Percentiles rank a stretch among this genome's conserved stretches.
Conservation (phyloP, 2,888 invertebrate genomes). For the Polydesmus complanatus region DNA sequence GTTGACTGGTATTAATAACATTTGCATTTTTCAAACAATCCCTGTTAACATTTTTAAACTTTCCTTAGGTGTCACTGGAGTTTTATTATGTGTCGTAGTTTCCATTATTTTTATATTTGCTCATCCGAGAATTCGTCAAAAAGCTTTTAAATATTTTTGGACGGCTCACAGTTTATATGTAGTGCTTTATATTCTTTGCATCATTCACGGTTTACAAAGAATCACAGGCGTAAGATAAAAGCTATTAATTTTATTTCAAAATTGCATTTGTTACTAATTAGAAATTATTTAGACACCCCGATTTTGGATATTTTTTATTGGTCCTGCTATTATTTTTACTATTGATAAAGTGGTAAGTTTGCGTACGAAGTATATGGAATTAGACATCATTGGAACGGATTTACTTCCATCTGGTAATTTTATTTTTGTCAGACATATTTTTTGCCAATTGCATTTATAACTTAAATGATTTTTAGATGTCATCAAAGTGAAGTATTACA, state of each 20-base stretch:
- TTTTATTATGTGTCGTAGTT: conserved; percentile 76
- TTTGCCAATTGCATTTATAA: not conserved
- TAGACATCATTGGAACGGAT: conserved; percentile 87
- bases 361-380: conserved; percentile 75
- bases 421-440: conserved; percentile 1
- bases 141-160: conserved; percentile 93
- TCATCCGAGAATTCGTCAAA: conserved; percentile 77
- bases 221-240: conserved; percentile 56
- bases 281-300: conserved; percentile 41
- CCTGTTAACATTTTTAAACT: not conserved
- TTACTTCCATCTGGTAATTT: conserved; percentile 57
- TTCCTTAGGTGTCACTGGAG: conserved; percentile 80
- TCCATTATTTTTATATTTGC: conserved; percentile 94
- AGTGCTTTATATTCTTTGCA: conserved; percentile 64
- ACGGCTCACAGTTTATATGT: conserved; percentile 81
- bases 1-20: conserved; percentile 55
- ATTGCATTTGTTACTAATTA: conserved; percentile 3
- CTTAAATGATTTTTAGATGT: conserved; percentile 27
- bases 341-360: conserved; percentile 85
- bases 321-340: conserved; percentile 75
- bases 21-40: not conserved
- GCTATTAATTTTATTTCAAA: not conserved
- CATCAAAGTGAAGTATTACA: conserved; percentile 66
- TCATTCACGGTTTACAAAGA: conserved; percentile 80
- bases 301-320: conserved; percentile 88